Evolutionary conservation across 2,113 vertebrate species (phyloP).

Genomic region (Forbesichthys agassizii): DNA sequence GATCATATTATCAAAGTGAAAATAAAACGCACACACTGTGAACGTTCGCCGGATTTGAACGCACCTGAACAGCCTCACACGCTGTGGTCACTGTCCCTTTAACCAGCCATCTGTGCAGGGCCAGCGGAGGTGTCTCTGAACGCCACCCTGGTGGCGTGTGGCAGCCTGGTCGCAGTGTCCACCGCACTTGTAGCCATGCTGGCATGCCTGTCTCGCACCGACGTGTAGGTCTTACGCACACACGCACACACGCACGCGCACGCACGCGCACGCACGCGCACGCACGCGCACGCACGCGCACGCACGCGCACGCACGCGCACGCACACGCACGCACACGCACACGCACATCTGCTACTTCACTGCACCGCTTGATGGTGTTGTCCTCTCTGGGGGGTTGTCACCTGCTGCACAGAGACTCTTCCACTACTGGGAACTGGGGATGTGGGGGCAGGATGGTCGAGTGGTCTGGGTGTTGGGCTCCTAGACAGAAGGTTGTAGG

Average conservation of each 20-base stretch:
- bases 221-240: slow-evolving; percentile 29
- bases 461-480: too few relatives aligned
- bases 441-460: too few relatives aligned
- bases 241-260: not conserved
- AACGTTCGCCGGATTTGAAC: too few relatives aligned
- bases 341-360: not conserved
- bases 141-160: slow-evolving; percentile 4
- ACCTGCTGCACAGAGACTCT: too few relatives aligned
- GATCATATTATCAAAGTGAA: too few relatives aligned
- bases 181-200: slow-evolving; percentile 29
- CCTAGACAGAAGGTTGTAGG: too few relatives aligned
- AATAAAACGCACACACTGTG: too few relatives aligned
- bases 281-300: not conserved
- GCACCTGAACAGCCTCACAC: too few relatives aligned
- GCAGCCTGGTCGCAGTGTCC: slow-evolving; percentile 12
- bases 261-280: not conserved
- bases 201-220: slow-evolving; percentile 25
- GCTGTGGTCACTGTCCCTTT: too few relatives aligned
- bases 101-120: slow-evolving; percentile 25
- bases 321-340: not conserved
- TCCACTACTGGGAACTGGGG: too few relatives aligned
- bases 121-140: slow-evolving; percentile 22
- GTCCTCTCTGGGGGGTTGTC: too few relatives aligned
- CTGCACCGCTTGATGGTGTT: too few relatives aligned
- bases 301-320: not conserved